Base-by-base conservation (phyloP, 2,113 vertebrate species). In the Cyanistes caeruleus region DNA sequence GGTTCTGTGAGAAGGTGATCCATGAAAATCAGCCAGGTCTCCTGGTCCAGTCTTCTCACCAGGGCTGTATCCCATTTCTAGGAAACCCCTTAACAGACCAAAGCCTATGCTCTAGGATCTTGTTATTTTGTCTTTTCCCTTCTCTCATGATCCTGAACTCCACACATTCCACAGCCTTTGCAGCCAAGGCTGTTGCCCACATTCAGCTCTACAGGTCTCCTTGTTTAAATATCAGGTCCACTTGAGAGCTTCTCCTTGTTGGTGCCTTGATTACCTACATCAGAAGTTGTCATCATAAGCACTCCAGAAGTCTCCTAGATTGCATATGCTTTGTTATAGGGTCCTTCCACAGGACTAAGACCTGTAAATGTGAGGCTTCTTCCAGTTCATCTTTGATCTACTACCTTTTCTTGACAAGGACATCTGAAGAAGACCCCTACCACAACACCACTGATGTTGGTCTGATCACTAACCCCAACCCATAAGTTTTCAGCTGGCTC, bases 141-240 rank as follows among this genome's bases (percentile, higher is more conserved):
- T 4, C 41, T 46, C 41, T 43, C 49, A 22, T 37, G 35, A 74
- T 41, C 33, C 64, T 56, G 44, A 70, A 20, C 11, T 27, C 20
- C 33, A 43, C 11, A 21, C 6, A 55, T 37, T 13, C 43, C 17
- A 39, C 7, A 33, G 30, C 8, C 35, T 46, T 69, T 60, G 30
- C 41, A 74, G 33, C 16, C 3, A 15, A 49, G 14, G 7, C 25
- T 59, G 9, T n/a, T 3, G 0, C 14, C 18, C 43, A 9, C 14
- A 13, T 52, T 28, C 28, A 63, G 0, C 5, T 39, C 35, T 30
- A n/a, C 5, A 39, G 20, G 5, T 52, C 37, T 35, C 15, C 17
- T 44, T 70, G 3, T 56, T 70, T 27, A 43, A 79, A 7, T 52
- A 79, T 10, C 27, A 70, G 15, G 15, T 82, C 12, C 27, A 27